Evolutionary conservation across 2,113 vertebrate species (phyloP).

Genomic region (Myrmecophaga tridactyla): DNA sequence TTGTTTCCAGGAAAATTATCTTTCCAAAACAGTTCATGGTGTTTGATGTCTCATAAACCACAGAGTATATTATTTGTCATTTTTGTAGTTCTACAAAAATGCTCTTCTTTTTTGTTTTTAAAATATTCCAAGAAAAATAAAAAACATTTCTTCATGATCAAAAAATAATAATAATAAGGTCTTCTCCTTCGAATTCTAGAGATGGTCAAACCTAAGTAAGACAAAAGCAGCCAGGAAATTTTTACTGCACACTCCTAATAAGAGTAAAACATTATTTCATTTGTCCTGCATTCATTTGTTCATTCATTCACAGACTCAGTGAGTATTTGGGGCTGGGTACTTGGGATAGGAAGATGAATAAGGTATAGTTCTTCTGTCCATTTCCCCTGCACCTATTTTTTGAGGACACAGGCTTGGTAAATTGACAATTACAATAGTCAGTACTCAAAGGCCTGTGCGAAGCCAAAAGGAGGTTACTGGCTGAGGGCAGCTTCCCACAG

Average conservation of each 20-base stretch:
- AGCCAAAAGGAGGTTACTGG: accelerated
- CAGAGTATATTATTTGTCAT: slow-evolving; percentile 31
- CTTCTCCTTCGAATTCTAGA: slow-evolving; percentile 25
- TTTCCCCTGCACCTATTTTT: not conserved
- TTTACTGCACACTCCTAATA: not conserved
- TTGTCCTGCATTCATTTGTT: not conserved
- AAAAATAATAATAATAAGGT: not conserved
- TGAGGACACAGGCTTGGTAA: not conserved
- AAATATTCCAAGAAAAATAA: slow-evolving; percentile 52
- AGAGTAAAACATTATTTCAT: not conserved
- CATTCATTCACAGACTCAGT: not conserved
- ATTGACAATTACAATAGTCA: not conserved
- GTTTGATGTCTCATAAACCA: slow-evolving; percentile 45
- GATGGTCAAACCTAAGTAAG: not conserved
- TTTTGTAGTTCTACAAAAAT: slow-evolving; percentile 32
- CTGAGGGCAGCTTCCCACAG: not conserved
- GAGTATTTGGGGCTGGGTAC: not conserved
- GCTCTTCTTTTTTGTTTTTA: slow-evolving; percentile 18
- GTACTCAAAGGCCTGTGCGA: not conserved
- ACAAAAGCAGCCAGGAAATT: not conserved
- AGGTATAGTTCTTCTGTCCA: not conserved
- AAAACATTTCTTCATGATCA: not conserved
- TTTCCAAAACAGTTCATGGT: slow-evolving; percentile 59
- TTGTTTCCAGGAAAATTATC: slow-evolving; percentile 49
- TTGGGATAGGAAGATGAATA: not conserved